Conservation (phyloP, 2,888 invertebrate genomes). For the Pomacea canaliculata region DNA sequence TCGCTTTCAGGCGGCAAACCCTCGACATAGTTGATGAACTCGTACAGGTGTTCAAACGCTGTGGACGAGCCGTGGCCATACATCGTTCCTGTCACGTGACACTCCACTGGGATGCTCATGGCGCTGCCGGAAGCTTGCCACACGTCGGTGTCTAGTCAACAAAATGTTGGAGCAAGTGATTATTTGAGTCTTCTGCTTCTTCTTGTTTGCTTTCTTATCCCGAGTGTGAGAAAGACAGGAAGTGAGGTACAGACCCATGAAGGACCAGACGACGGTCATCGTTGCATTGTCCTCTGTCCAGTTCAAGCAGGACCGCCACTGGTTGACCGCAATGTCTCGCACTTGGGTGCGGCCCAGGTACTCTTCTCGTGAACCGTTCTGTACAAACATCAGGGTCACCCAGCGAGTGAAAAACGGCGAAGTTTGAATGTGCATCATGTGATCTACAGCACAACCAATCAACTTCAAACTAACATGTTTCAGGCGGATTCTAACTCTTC, state of each 20-base stretch:
- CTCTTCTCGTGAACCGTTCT: slow-evolving; percentile 5
- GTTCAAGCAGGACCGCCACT: slow-evolving; percentile 49
- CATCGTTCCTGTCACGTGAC: slow-evolving; percentile 43
- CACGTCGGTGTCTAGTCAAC: slow-evolving; percentile 4
- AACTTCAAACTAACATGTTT: no score
- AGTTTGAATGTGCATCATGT: no score
- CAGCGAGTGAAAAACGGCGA: no score
- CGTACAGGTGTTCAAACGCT: slow-evolving; percentile 46
- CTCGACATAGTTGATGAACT: slow-evolving; percentile 44
- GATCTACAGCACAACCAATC: no score
- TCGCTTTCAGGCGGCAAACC: slow-evolving; percentile 26
- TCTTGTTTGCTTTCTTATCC: background rate
- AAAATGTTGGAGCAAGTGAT: no score
- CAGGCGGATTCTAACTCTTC: no score
- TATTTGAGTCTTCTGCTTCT: background rate
- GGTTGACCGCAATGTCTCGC: slow-evolving; percentile 44
- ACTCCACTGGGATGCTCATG: slow-evolving; percentile 39
- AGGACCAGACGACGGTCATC: slow-evolving; percentile 49
- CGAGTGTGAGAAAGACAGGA: no score
- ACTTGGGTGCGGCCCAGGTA: slow-evolving; percentile 42
- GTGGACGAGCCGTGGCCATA: slow-evolving; percentile 27
- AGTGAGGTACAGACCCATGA: slow-evolving; percentile 35
- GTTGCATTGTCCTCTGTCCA: slow-evolving; percentile 45
- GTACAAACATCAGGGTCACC: background rate
- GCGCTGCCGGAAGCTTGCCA: slow-evolving; percentile 43